Evolutionary conservation across 2,113 vertebrate species (phyloP), one percentile per base, ranked within the genome.

Genomic region (Pelecanus crispus): DNA sequence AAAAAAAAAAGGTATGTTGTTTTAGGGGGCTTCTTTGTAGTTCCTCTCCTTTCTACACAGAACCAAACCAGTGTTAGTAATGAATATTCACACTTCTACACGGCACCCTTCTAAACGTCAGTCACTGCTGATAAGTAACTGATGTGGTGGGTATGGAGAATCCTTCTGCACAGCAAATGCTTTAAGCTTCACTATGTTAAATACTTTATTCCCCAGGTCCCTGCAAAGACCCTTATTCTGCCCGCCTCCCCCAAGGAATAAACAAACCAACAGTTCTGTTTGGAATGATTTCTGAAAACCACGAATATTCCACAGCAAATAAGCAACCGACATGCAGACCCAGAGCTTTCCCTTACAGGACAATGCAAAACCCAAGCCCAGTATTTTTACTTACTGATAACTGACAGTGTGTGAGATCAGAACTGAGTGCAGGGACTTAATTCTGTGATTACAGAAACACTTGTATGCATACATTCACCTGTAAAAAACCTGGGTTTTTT

Each of bases 41-140:
- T 40, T 71, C 38, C 16, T 77, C 34, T 77, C n/a, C 42, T 59
- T 68, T 59, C 62, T 45, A 47, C 12, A 12, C 1, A 31, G 38
- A 9, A 16, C 10, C 45, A 72, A 61, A 42, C 4, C 50, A 66
- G 7, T 13, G 22, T 34, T 22, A 72, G 14, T 55, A 44, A 47
- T 6, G 5, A 49, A 28, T 36, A 44, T 13, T 50, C 11, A 36
- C 14, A 6, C 24, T 44, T 61, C 36, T 50, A 52, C 7, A 4
- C 0, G 0, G 36, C 5, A 20, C 21, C 45, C 34, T 61, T 20
- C n/a, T 0, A 38, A 70, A 19, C 36, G 68, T 13, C 38, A 25
- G 19, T 29, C 52, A 7, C 22, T 63, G n/a, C 47, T 50, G 49
- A 28, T 34, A 36, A 66, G 36, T 12, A 74, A 49, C 11, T 11